Evolutionary conservation across 1,140 invertebrate genomes (phyloP).

Genomic region (Bombus balteatus): DNA sequence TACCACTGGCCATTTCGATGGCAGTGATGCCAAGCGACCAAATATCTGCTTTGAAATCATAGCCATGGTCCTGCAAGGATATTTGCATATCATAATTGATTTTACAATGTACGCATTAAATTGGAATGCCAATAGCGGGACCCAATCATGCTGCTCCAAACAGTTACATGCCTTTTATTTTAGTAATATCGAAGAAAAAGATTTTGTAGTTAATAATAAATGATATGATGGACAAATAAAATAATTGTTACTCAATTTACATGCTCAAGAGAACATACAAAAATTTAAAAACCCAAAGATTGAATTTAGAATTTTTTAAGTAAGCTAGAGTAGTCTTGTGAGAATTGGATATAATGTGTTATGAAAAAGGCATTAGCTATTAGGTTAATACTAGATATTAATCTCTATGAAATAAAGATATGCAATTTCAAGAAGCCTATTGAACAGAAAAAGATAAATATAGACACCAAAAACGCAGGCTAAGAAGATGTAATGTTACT

Average conservation of each 20-base stretch:
- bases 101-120: conserved; percentile 18
- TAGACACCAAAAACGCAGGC: conserved; percentile 77
- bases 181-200: background rate
- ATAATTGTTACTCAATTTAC: conserved; percentile 22
- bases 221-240: background rate
- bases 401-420: background rate
- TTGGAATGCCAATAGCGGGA: background rate
- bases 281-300: background rate
- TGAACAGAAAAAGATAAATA: conserved; percentile 59
- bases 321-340: background rate
- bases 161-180: conserved; percentile 33
- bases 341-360: background rate
- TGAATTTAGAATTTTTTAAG: background rate
- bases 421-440: background rate
- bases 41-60: conserved; percentile 99
- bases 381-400: background rate
- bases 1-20: conserved; percentile 99
- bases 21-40: conserved; percentile 99
- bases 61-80: conserved; percentile 93
- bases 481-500: conserved; percentile 83
- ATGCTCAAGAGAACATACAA: background rate
- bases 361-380: background rate
- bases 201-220: background rate
- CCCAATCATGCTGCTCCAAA: conserved; percentile 47
- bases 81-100: conserved; percentile 66